These are phyloP conservation scores for Illadopsis cleaveri DNA, from an alignment of 2,113 vertebrate species.

Conservation along the genomic window DNA sequence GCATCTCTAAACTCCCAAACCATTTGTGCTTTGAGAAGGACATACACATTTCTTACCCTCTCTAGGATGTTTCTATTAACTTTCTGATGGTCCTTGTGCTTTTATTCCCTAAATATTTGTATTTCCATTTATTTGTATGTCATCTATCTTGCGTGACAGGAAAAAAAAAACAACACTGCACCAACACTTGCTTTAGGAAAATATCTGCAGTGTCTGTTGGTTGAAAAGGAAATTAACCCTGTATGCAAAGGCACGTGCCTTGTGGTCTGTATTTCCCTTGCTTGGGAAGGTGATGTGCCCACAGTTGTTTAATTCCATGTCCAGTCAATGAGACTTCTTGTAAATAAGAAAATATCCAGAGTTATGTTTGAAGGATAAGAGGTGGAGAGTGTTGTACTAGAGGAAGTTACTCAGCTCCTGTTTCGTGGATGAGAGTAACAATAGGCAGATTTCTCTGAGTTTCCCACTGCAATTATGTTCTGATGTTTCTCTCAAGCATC, in stretches of 20 bases:
- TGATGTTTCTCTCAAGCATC: background rate
- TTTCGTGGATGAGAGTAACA: background rate
- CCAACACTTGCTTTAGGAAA: background rate
- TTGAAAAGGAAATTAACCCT: background rate
- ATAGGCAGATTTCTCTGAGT: background rate
- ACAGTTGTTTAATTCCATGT: background rate
- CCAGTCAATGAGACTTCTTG: background rate
- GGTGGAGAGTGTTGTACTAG: background rate
- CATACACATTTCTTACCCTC: background rate
- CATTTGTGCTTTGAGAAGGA: background rate
- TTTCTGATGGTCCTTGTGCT: background rate
- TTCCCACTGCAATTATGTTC: fast-evolving
- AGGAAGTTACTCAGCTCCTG: background rate
- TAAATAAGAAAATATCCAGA: background rate
- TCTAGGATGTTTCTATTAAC: background rate
- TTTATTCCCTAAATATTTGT: conserved; percentile 17
- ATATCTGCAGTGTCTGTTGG: background rate
- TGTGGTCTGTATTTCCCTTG: background rate
- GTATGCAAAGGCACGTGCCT: background rate
- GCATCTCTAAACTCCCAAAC: background rate
- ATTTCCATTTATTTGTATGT: background rate
- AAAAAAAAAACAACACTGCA: background rate
- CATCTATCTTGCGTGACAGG: background rate
- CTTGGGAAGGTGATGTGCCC: background rate
- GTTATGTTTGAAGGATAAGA: background rate